Evolutionary conservation across 92 coral and sea anemone species (phyloP).

Genomic region (Meandrina meandrites): DNA sequence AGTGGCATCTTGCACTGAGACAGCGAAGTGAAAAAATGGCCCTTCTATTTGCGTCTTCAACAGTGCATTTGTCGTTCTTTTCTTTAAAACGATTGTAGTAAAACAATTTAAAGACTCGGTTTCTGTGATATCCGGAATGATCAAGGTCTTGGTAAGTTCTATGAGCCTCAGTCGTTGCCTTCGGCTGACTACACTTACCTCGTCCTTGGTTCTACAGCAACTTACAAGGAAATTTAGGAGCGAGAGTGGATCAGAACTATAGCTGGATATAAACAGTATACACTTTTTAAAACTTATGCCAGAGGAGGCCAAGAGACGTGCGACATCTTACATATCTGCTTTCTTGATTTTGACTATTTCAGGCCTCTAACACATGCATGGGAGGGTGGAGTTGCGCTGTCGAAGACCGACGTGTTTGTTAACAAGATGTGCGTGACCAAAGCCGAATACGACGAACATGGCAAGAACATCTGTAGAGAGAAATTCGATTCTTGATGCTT

Average conservation of each 20-base stretch:
- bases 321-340: not conserved
- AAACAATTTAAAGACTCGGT: no score
- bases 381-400: slow-evolving; percentile 88
- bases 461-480: slow-evolving; percentile 86
- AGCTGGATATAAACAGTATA: not conserved
- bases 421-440: slow-evolving; percentile 95
- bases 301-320: not conserved
- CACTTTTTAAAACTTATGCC: not conserved
- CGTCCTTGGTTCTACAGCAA: no score
- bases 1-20: no score
- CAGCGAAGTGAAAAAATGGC: no score
- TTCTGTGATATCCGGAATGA: no score
- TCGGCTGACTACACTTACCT: no score
- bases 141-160: no score
- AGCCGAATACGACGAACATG: slow-evolving; percentile 96
- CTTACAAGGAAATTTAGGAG: not conserved
- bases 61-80: no score
- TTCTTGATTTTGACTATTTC: not conserved
- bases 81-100: no score
- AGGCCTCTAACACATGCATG: slow-evolving; percentile 86
- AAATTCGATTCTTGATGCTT: slow-evolving; percentile 77
- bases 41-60: no score
- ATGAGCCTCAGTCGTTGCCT: no score
- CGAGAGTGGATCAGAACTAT: not conserved
- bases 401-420: slow-evolving; percentile 80